Evolutionary conservation across 2,888 invertebrate genomes (phyloP).

Genomic region (Loripinus fragilis): DNA sequence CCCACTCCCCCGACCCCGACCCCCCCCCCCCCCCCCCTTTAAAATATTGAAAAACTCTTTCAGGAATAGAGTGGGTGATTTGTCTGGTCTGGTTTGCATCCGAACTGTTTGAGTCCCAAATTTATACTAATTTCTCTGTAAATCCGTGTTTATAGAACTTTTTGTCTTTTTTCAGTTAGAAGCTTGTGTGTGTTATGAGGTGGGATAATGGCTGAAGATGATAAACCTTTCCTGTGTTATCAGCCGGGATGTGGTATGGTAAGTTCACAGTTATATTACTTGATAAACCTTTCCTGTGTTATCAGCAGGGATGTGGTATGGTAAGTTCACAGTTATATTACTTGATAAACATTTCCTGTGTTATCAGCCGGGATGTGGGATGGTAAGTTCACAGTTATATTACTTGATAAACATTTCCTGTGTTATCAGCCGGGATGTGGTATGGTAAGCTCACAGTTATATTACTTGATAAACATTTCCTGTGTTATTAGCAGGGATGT

Average conservation of each 20-base stretch:
- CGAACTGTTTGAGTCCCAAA: too few relatives aligned
- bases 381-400: slow-evolving; percentile 86
- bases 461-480: slow-evolving; percentile 88
- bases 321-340: slow-evolving; percentile 83
- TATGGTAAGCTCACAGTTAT: slow-evolving; percentile 86
- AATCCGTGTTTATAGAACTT: too few relatives aligned
- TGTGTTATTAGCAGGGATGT: slow-evolving; percentile 88
- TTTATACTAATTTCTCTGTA: too few relatives aligned
- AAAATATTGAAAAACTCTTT: too few relatives aligned
- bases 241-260: slow-evolving; percentile 89
- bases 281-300: slow-evolving; percentile 88
- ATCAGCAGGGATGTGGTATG: slow-evolving; percentile 89
- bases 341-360: slow-evolving; percentile 89
- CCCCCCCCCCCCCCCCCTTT: too few relatives aligned
- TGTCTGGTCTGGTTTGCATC: too few relatives aligned
- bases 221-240: slow-evolving; percentile 88
- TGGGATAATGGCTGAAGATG: slow-evolving; percentile 74
- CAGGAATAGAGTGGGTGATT: too few relatives aligned
- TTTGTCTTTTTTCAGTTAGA: background rate
- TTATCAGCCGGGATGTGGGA: slow-evolving; percentile 88
- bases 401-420: slow-evolving; percentile 87
- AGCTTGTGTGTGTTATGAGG: background rate
- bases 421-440: slow-evolving; percentile 89
- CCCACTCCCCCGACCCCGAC: too few relatives aligned
- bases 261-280: too few relatives aligned